Base-by-base conservation (phyloP, 2,113 vertebrate genomes). In the Paraplagusia blochii region DNA sequence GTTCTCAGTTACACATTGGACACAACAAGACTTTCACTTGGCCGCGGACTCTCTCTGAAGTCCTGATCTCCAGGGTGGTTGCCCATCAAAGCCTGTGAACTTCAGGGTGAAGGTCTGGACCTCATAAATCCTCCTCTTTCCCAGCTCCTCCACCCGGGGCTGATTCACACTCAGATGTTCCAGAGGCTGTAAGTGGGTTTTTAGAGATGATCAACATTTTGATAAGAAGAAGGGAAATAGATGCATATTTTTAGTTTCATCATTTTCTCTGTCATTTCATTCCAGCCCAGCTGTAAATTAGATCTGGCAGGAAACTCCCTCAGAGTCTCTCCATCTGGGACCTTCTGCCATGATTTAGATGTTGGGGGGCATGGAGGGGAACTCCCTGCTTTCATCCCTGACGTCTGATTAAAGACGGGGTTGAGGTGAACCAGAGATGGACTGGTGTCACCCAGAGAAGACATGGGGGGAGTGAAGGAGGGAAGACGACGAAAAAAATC, bases 151-250 rank as follows among this genome's bases (percentile, higher is more conserved):
- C n/a, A n/a, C n/a, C n/a, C n/a, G n/a, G n/a, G n/a, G 60, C 56
- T 76, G 39, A 76, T 67, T 77, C 68, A 68, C 45, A 60, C 62
- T 44, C n/a, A 68, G 54, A 61, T 58, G 19, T 61, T 60, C 22
- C 76, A 72, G 68, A 74, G 76, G 70, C 70, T 75, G 54, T 68
- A 81, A 65, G 66, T 50, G 17, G 13, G 56, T 79, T 75, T 71
- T 44, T 69, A 36, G 40, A 16, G 43, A 74, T 52, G 42, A 58
- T 69, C 69, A 71, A 66, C 54, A 72, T 78, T 70, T 73, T 66
- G 33, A 57, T 40, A 14, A 34, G 15, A 54, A 11, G n/a, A 10
- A n/a, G 52, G 69, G 44, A 45, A 22, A 61, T 5, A 2, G 36
- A 17, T 58, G 50, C 44, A 50, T 8, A 14, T 46, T 12, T 54